A percentile compares a stretch with the other conserved stretches of the same genome.
phyloP scores from a whole-genome alignment of 64 coral and sea anemone genomes.

The Trachythela sp. region DNA sequence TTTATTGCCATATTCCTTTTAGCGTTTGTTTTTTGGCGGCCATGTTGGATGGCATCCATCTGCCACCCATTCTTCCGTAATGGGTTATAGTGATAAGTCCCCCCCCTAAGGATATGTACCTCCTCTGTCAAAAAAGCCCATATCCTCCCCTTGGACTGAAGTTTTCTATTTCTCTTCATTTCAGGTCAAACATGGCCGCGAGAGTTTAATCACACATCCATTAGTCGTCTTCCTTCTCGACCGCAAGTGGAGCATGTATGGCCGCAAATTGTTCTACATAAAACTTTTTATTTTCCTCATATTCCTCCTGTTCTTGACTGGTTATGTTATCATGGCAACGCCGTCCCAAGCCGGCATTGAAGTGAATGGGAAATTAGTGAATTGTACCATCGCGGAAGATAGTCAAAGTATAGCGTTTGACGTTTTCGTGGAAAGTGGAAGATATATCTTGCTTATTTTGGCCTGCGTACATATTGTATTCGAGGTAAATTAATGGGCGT shows the following conservation, averaged over 20 bases:
- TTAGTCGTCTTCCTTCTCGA: conserved; percentile 66
- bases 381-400: neutral
- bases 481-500: conserved; percentile 48
- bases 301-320: conserved; percentile 83
- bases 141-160: too few relatives aligned
- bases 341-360: neutral
- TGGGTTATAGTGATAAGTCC: too few relatives aligned
- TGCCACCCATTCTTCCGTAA: too few relatives aligned
- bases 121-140: too few relatives aligned
- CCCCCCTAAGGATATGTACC: too few relatives aligned
- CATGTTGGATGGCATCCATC: too few relatives aligned
- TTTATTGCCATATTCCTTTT: too few relatives aligned
- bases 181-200: conserved; percentile 65
- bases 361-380: neutral
- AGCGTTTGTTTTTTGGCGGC: too few relatives aligned
- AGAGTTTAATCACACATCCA: conserved; percentile 69
- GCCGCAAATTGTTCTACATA: conserved; percentile 69
- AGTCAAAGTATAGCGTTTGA: conserved; percentile 17
- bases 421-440: conserved; percentile 54
- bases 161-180: neutral
- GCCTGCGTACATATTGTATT: conserved; percentile 58
- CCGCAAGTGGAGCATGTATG: conserved; percentile 80
- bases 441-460: conserved; percentile 56
- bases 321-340: conserved; percentile 60
- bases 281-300: conserved; percentile 66